Conservation (phyloP, 2,888 invertebrate genomes). For the Magallana nippona region DNA sequence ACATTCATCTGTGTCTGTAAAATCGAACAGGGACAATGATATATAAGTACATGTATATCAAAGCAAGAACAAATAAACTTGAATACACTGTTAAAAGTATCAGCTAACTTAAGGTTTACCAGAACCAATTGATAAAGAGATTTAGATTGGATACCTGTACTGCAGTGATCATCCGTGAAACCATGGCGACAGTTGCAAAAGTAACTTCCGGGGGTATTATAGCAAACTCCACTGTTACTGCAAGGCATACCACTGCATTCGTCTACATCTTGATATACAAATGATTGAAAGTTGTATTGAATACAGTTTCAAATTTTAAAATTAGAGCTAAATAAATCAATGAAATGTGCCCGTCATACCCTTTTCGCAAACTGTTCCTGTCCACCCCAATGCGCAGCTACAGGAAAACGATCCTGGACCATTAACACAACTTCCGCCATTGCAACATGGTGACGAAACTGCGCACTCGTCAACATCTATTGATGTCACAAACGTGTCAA, state of each 20-base stretch:
- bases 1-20: constrained; percentile 34
- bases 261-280: constrained; percentile 28
- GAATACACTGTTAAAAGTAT: not conserved
- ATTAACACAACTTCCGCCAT: constrained; percentile 37
- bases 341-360: not conserved
- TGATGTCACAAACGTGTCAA: not conserved
- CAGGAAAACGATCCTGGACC: constrained; percentile 30
- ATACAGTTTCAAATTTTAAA: not conserved
- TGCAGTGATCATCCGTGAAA: constrained; percentile 1
- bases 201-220: constrained; percentile 33
- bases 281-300: not conserved
- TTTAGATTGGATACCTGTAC: not conserved
- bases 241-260: constrained; percentile 23
- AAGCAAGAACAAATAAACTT: too few species aligned
- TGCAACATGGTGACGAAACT: constrained; percentile 12
- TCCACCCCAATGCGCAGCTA: not conserved
- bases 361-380: constrained; percentile 28
- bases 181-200: constrained; percentile 24
- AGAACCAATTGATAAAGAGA: too few species aligned
- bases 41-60: too few species aligned
- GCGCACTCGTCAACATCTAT: constrained; percentile 7
- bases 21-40: not conserved
- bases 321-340: not conserved
- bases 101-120: not conserved
- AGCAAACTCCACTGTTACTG: constrained; percentile 10